Evolutionary conservation across 2,888 invertebrate species (phyloP).

Genomic region (Idaea biselata): DNA sequence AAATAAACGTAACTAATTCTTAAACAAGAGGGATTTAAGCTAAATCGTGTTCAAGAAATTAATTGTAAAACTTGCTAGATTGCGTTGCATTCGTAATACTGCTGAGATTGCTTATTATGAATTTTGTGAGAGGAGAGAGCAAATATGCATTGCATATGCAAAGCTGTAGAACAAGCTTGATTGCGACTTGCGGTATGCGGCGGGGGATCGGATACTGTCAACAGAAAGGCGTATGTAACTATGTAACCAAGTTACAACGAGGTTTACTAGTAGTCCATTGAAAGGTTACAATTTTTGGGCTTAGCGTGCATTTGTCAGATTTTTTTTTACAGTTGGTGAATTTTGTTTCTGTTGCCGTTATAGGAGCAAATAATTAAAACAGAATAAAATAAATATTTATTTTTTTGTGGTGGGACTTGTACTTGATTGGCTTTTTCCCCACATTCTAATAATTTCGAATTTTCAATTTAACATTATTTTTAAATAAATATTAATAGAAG

Average conservation of each 20-base stretch:
- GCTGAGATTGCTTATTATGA: constrained; percentile 4
- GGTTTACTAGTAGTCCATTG: no score
- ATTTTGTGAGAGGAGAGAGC: constrained; percentile 4
- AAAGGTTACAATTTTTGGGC: no score
- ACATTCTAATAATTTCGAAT: no score
- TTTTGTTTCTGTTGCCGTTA: no score
- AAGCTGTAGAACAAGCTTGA: background rate
- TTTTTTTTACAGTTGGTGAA: no score
- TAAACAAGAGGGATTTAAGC: background rate
- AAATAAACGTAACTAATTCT: background rate
- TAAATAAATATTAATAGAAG: no score
- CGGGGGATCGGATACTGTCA: background rate
- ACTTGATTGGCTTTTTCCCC: no score
- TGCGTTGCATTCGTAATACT: constrained; percentile 3
- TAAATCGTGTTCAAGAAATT: background rate
- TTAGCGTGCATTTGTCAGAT: no score
- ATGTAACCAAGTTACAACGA: background rate
- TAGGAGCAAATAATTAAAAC: no score
- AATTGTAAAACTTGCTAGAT: constrained; percentile 1
- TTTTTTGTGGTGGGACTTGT: no score
- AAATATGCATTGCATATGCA: constrained; percentile 6
- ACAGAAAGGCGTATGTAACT: background rate
- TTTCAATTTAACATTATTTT: no score
- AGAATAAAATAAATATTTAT: no score
- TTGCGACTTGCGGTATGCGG: background rate